phyloP scores from a whole-genome alignment of 2,888 invertebrate genomes.

The Phortica okadai region DNA sequence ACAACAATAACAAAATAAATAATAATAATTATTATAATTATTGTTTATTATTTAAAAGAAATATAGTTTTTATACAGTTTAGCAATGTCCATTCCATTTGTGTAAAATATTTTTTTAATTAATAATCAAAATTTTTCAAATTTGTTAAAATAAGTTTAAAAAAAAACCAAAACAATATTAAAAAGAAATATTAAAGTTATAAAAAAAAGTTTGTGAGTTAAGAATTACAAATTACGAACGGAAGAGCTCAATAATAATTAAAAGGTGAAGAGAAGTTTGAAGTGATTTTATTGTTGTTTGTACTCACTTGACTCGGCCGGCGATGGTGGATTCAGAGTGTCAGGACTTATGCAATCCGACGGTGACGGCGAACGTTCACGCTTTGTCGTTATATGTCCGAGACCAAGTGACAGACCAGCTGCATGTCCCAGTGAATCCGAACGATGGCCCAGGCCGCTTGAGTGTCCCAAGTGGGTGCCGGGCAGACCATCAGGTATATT shows the following conservation, averaged over 20 bases:
- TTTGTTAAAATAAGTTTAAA: slow-evolving; percentile 21
- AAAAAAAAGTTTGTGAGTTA: slow-evolving; percentile 24
- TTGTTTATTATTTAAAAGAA: slow-evolving; percentile 37
- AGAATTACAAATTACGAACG: slow-evolving; percentile 27
- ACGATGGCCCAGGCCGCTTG: slow-evolving; percentile 76
- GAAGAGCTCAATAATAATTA: background rate
- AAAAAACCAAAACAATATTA: slow-evolving; percentile 38
- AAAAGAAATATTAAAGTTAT: slow-evolving; percentile 31
- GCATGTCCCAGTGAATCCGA: slow-evolving; percentile 78
- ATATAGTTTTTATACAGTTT: slow-evolving; percentile 36
- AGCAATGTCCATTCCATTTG: slow-evolving; percentile 69
- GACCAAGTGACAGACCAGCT: slow-evolving; percentile 79
- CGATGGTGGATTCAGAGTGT: slow-evolving; percentile 91
- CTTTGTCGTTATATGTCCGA: slow-evolving; percentile 85
- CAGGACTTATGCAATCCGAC: slow-evolving; percentile 92
- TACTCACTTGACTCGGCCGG: slow-evolving; percentile 93
- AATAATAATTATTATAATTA: background rate
- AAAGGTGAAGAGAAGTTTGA: background rate
- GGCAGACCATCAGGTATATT: slow-evolving; percentile 90
- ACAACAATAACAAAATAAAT: background rate
- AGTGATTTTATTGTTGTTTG: background rate
- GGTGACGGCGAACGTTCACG: slow-evolving; percentile 92
- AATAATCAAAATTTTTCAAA: slow-evolving; percentile 9
- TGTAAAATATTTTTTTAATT: slow-evolving; percentile 41
- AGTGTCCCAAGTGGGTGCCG: slow-evolving; percentile 78